Evolutionary conservation across 2,797 vertebrate genomes (phyloP), one percentile per base, ranked within the genome.

Genomic region (Tenualosa ilisha): DNA sequence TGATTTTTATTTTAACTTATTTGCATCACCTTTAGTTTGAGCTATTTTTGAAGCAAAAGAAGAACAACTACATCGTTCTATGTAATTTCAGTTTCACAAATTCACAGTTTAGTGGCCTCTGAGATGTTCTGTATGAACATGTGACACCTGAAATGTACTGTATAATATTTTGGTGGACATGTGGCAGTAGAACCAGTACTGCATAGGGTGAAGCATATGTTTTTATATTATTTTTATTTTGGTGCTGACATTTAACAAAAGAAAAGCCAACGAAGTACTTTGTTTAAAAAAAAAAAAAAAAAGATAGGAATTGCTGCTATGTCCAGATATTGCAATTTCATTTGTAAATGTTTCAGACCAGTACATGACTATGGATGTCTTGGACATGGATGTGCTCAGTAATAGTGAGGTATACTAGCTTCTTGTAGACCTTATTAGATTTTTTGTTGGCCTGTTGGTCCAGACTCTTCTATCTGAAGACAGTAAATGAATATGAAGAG

Each of bases 331-430:
- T 79, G 88, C 90, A 82, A 89, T 59, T 86, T 13, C 15, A 37
- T 90, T 86, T 88, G 85, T 84, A 87, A 89, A 13, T 85, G 84
- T 88, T 86, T 87, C 81, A 85, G 88, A 65, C 31, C 65, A 40
- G 3, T 40, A 72, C 31, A 40, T 40, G 68, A 20, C 68, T 75
- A 43, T 79, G 72, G 72, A 22, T 20, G 72, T n/a, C 37, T n/a
- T 79, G 17, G 6, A 79, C 6, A 22, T 17, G 37, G 2, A 79
- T 6, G 20, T 17, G 20, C 37, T 84, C 85, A 86, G 81, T 63
- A 24, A 24, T 8, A 63, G 59, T 43, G 72, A 79, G 15, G 20
- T 79, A 46, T 46, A 79, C 72, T 43, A 43, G 72, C 72, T 79
- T 79, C 72, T 79, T 22, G 72, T 79, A 79, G 37, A 46, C 15